Evolutionary conservation across 1,140 invertebrate species (phyloP).

Genomic region (Aphelinus atriplicis): DNA sequence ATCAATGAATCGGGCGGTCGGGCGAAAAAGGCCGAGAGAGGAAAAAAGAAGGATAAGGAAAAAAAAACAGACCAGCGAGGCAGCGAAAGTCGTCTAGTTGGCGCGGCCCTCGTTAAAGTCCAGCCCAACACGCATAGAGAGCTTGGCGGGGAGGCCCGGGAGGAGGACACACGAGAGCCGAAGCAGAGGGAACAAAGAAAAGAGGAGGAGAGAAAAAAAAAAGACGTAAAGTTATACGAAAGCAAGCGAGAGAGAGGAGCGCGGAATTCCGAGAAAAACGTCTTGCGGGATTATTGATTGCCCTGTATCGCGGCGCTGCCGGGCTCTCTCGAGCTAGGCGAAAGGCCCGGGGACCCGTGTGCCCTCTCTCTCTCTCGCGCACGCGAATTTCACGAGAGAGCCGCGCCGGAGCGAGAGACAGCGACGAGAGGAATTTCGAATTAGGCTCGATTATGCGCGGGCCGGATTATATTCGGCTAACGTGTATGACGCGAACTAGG

Average conservation of each 20-base stretch:
- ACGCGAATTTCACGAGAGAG: conserved; percentile 21
- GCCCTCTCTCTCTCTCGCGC: conserved; percentile 14
- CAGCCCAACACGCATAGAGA: conserved; percentile 2
- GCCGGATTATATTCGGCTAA: conserved; percentile 33
- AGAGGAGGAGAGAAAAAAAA: not conserved
- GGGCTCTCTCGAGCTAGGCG: conserved; percentile 1
- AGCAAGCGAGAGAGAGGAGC: not conserved
- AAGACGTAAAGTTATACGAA: conserved; percentile 29
- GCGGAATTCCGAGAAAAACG: conserved; percentile 41
- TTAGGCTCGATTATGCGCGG: conserved; percentile 38
- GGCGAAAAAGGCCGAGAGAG: not conserved
- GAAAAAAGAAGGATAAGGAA: too few relatives aligned
- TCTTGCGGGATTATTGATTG: conserved; percentile 43
- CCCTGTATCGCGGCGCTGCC: conserved; percentile 31
- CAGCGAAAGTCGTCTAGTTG: conserved; percentile 7
- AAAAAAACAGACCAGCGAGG: not conserved
- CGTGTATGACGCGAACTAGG: conserved; percentile 25
- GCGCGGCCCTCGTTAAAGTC: conserved; percentile 29
- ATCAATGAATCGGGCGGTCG: conserved; percentile 3
- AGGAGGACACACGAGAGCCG: not conserved
- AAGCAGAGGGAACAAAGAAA: not conserved
- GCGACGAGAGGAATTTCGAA: conserved; percentile 38
- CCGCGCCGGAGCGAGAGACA: not conserved
- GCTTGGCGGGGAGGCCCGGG: not conserved
- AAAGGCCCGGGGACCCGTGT: conserved; percentile 21